Conservation (phyloP, 1,140 invertebrate genomes). For the Limonius californicus region DNA sequence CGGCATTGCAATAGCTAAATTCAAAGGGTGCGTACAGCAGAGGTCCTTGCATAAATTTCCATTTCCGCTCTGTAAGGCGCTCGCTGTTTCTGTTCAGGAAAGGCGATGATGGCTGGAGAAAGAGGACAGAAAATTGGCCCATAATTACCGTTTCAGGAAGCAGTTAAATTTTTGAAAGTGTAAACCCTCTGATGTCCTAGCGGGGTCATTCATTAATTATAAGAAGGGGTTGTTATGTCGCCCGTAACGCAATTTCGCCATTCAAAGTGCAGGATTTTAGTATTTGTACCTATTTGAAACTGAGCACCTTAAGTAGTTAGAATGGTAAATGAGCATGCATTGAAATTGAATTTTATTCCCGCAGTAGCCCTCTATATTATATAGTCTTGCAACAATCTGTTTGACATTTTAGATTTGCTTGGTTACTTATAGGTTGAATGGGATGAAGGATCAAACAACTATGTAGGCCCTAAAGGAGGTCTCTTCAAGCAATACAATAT, state of each 20-base stretch:
- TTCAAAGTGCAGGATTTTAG: constrained; percentile 9
- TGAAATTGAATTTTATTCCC: too few species aligned
- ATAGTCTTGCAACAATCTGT: too few species aligned
- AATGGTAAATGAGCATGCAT: too few species aligned
- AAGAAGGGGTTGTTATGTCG: constrained; percentile 26
- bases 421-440: too few species aligned
- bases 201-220: constrained; percentile 29
- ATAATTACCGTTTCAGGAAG: neutral
- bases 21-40: constrained; percentile 21
- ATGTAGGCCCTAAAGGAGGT: too few species aligned
- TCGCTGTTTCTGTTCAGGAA: constrained; percentile 1
- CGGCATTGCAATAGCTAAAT: constrained; percentile 28
- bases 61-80: neutral
- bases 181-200: constrained; percentile 24
- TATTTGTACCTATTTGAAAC: neutral
- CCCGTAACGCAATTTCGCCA: constrained; percentile 18
- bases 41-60: constrained; percentile 5
- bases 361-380: too few species aligned
- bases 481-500: too few species aligned
- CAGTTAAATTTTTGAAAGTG: constrained; percentile 23
- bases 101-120: neutral
- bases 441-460: too few species aligned
- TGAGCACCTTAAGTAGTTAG: too few species aligned
- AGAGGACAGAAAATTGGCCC: constrained; percentile 11
- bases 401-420: too few species aligned